Evolutionary conservation across 2,888 invertebrate species (phyloP), one percentile per base, ranked within the genome.

Genomic region (Incurvaria masculella): DNA sequence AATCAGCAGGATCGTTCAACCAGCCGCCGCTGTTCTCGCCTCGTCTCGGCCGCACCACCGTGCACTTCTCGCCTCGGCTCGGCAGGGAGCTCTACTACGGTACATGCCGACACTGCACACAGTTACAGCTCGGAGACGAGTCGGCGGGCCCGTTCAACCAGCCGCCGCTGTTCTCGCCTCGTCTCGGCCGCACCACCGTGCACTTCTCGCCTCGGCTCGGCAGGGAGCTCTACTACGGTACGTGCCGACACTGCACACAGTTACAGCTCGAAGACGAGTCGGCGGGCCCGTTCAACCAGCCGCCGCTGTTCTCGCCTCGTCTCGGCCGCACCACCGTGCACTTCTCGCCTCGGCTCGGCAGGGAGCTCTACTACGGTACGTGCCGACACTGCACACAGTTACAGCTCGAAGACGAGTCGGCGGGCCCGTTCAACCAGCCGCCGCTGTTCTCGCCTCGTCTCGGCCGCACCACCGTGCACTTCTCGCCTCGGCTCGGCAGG

Each of bases 371-470:
- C 0, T 68, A 69, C 46, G 73, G 75, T 75, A 56, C 54, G 60
- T 48, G 23, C n/a, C n/a, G n/a, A n/a, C n/a, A n/a, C n/a, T n/a
- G n/a, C n/a, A n/a, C n/a, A n/a, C n/a, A n/a, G n/a, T n/a, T n/a
- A n/a, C n/a, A n/a, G n/a, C n/a, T n/a, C n/a, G n/a, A n/a, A n/a
- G n/a, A n/a, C n/a, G n/a, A n/a, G n/a, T n/a, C n/a, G n/a, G n/a
- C n/a, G n/a, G n/a, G n/a, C n/a, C n/a, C n/a, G n/a, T n/a, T n/a
- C n/a, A n/a, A n/a, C n/a, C n/a, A n/a, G 19, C 59, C 63, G 0
- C 66, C 66, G n/a, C 65, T 65, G 33, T 73, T 72, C 57, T 71
- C 72, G 0, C 75, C 76, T 0, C 52, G 76, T 4, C 63, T 76
- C 2, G 76, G 74, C 0, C 61, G 76, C 2, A 16, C 11, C 1